These are phyloP conservation scores for Scomberomorus guttatus DNA, from an alignment of 2,797 vertebrate species.

Conservation along the genomic window DNA sequence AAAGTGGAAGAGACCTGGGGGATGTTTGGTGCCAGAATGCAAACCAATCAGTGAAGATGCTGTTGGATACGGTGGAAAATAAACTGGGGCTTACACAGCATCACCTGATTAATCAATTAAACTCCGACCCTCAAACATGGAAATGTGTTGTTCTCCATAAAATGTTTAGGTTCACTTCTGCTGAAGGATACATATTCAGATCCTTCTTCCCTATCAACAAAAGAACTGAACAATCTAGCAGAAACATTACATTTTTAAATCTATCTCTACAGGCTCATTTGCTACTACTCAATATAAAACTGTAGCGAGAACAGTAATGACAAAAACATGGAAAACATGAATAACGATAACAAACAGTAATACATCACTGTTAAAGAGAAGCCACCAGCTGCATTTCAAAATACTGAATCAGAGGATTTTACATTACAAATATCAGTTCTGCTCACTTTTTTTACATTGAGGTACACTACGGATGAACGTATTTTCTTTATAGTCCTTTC, in stretches of 20 bases:
- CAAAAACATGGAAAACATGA: background rate
- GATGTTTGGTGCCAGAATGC: conserved; percentile 37
- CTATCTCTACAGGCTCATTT: background rate
- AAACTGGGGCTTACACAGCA: conserved; percentile 7
- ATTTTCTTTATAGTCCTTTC: background rate
- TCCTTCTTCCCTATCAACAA: background rate
- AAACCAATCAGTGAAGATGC: conserved; percentile 28
- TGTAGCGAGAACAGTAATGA: background rate
- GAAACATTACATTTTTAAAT: too few species aligned
- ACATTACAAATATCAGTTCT: background rate
- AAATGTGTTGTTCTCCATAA: background rate
- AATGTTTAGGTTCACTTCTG: background rate
- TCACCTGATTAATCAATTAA: conserved; percentile 32
- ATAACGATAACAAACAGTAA: background rate
- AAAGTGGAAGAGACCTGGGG: conserved; percentile 27
- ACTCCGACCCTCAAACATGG: background rate
- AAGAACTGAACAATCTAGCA: background rate
- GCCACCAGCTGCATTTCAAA: background rate
- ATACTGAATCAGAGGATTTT: background rate
- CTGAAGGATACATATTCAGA: background rate
- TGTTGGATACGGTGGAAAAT: background rate
- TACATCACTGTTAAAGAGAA: background rate
- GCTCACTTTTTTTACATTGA: background rate
- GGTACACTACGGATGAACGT: background rate
- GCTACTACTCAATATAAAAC: background rate